Evolutionary conservation across 2,888 invertebrate species (phyloP), one percentile per base, ranked within the genome.

Genomic region (Thecophora atra): DNA sequence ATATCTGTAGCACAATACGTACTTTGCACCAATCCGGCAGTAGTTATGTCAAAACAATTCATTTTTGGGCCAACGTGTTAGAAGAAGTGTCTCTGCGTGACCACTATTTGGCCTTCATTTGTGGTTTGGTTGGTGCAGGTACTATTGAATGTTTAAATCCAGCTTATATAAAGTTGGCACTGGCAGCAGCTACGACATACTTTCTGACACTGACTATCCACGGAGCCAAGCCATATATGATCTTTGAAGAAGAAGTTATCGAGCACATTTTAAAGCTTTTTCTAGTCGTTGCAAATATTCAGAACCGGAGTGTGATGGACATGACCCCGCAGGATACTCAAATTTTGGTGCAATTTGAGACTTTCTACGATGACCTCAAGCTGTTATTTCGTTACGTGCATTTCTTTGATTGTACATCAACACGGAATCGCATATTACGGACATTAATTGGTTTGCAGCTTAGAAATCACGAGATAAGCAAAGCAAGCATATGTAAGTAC

Each of bases 181-280:
- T 85, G 11, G 81, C 81, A 42, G 82, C 83, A 0, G 80, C 80
- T 1, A 82, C 82, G 72, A 75, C 82, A 0, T 86, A 85, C 73
- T 79, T 86, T 2, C 77, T 86, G 0, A 81, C 84, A 0, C 74
- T 86, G 0, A 86, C 86, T 4, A 86, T 86, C 72, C 86, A 86
- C 0, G 86, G 86, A 0, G 82, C 86, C 1, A 86, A 86, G 26
- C 83, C 82, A 17, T 86, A 79, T 71, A 84, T 83, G 26, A 78
- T 86, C 56, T 86, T 86, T 44, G 84, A 86, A 30, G 84, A 84
- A 58, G 83, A 81, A 60, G 79, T 86, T n/a, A 84, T 86, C 44
- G 79, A 80, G 6, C 80, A 82, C n/a, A 82, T 82, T 1, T 67
- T 85, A 0, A 82, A 82, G 42, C 79, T 83, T 0, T 86, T 85